Conservation (phyloP, 2,113 vertebrate species). For the Leptosomus discolor region DNA sequence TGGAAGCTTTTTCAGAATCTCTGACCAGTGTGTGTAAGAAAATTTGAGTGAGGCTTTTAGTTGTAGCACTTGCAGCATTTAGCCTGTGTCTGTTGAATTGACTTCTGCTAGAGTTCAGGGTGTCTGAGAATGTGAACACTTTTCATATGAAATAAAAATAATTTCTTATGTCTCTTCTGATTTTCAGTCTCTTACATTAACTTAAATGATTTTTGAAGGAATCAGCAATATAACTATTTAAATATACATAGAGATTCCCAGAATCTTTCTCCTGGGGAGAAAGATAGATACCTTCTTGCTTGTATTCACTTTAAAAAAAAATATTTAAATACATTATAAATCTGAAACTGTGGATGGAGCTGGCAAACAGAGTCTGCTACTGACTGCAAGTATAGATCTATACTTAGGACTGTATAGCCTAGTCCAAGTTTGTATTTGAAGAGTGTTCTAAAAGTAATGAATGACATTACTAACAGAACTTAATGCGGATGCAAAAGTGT, state of each 20-base stretch:
- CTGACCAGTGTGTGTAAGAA: neutral
- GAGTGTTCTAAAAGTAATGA: neutral
- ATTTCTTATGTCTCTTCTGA: neutral
- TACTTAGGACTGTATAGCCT: neutral
- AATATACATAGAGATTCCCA: neutral
- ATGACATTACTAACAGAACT: neutral
- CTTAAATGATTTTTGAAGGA: neutral
- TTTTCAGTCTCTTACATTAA: neutral
- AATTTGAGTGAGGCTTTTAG: neutral
- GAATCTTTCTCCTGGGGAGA: neutral
- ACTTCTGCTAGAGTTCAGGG: neutral
- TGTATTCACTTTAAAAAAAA: neutral
- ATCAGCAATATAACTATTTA: neutral
- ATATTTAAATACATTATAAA: neutral
- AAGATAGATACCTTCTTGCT: neutral
- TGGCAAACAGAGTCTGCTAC: neutral
- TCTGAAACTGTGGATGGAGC: neutral
- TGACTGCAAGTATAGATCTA: neutral
- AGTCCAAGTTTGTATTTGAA: neutral
- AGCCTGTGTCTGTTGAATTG: neutral
- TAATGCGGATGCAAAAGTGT: neutral
- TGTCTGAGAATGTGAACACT: neutral
- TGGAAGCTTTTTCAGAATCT: neutral
- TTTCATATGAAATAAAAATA: neutral
- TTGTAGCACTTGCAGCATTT: neutral